These are phyloP conservation scores for Palythoa caribaeorum DNA, from an alignment of 92 coral and sea anemone species.

Conservation along the genomic window DNA sequence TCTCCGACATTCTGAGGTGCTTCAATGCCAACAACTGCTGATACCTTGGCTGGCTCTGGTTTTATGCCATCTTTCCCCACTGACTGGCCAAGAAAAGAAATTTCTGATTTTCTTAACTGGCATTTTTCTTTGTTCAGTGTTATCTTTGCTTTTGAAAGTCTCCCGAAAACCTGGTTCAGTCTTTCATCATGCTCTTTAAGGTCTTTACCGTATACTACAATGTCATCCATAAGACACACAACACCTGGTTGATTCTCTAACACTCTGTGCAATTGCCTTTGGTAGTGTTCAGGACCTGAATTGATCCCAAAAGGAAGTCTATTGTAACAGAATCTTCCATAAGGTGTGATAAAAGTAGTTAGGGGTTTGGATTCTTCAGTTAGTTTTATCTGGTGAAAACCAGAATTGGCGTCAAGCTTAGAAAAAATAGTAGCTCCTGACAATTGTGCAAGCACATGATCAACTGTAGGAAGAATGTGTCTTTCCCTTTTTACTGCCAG, in stretches of 20 bases:
- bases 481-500: slow-evolving; percentile 39
- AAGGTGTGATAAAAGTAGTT: too few species aligned
- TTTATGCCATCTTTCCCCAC: slow-evolving; percentile 47
- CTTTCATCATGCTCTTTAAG: too few species aligned
- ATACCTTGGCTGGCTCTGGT: slow-evolving; percentile 48
- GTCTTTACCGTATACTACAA: too few species aligned
- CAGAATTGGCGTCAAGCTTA: slow-evolving; percentile 17
- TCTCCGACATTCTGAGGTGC: slow-evolving; percentile 30
- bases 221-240: too few species aligned
- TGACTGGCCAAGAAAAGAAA: slow-evolving; percentile 26
- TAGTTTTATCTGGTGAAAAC: slow-evolving; percentile 10
- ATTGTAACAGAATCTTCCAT: too few species aligned
- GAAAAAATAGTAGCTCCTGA: neutral
- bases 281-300: slow-evolving; percentile 30
- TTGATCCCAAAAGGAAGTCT: slow-evolving; percentile 24
- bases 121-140: slow-evolving; percentile 40
- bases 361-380: slow-evolving; percentile 13
- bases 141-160: slow-evolving; percentile 13
- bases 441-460: slow-evolving; percentile 30
- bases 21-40: slow-evolving; percentile 42
- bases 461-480: slow-evolving; percentile 33
- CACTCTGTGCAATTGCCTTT: too few species aligned
- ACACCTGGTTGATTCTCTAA: too few species aligned
- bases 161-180: slow-evolving; percentile 30
- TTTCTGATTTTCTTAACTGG: too few species aligned